These are phyloP conservation scores for Eriosoma lanigerum DNA, from an alignment of 1,140 invertebrate species.

Conservation along the genomic window DNA sequence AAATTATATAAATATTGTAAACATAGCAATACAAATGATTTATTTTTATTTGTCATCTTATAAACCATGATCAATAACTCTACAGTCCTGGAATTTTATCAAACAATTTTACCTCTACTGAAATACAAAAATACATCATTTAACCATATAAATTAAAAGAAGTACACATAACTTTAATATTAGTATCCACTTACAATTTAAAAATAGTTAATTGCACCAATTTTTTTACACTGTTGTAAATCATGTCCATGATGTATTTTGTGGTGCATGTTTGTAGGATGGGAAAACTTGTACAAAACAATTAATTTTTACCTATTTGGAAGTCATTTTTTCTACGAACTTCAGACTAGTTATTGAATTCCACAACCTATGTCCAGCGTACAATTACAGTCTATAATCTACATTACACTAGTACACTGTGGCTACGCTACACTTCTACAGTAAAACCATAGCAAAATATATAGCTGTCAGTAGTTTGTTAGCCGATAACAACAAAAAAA, in stretches of 20 bases:
- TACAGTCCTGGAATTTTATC: background rate
- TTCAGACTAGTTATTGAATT: constrained; percentile 33
- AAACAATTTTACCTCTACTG: background rate
- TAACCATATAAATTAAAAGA: background rate
- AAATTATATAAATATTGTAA: background rate
- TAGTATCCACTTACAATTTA: constrained; percentile 37
- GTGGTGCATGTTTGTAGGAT: background rate
- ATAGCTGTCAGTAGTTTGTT: too few relatives aligned
- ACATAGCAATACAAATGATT: background rate
- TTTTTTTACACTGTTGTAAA: constrained; percentile 12
- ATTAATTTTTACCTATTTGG: constrained; percentile 41
- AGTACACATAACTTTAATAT: background rate
- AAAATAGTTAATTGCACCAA: background rate
- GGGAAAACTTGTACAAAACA: constrained; percentile 10
- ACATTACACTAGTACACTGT: background rate
- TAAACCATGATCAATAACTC: background rate
- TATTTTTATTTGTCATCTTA: background rate
- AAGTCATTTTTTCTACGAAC: constrained; percentile 48
- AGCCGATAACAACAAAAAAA: constrained; percentile 44
- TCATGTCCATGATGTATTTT: background rate
- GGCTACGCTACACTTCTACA: too few relatives aligned
- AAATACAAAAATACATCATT: background rate
- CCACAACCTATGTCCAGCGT: background rate
- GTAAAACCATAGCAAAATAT: too few relatives aligned
- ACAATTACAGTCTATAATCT: background rate